Conservation (phyloP, 2,113 vertebrate species). For the Macquaria australasica region DNA sequence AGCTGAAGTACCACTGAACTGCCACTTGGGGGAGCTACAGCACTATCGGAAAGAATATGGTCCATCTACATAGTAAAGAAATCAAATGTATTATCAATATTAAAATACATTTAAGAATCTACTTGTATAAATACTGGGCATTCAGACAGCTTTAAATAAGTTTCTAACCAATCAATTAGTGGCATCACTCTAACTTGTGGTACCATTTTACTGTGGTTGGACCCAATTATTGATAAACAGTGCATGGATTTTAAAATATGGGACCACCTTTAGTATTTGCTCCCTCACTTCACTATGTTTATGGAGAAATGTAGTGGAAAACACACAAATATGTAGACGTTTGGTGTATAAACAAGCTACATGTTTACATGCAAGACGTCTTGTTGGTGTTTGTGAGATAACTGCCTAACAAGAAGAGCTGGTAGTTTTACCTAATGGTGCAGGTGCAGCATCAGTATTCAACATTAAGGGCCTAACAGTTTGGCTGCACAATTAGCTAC, state of each 20-base stretch:
- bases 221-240: not conserved
- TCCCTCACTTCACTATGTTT: not conserved
- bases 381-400: not conserved
- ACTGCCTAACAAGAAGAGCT: not conserved
- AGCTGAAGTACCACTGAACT: conserved; percentile 33
- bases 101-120: not conserved
- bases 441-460: not conserved
- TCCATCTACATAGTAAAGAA: not conserved
- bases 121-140: not conserved
- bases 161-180: not conserved
- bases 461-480: not conserved
- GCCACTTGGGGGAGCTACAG: conserved; percentile 59
- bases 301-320: not conserved
- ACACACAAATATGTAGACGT: not conserved
- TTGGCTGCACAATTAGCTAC: not conserved
- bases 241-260: not conserved
- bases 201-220: not conserved
- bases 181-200: not conserved
- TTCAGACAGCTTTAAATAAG: not conserved
- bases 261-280: not conserved
- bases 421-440: not conserved
- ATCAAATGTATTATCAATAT: not conserved
- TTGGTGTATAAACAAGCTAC: not conserved
- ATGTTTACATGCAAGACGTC: not conserved
- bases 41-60: not conserved